Evolutionary conservation across 2,113 vertebrate species (phyloP).

Genomic region (Muscicapa adusta): DNA sequence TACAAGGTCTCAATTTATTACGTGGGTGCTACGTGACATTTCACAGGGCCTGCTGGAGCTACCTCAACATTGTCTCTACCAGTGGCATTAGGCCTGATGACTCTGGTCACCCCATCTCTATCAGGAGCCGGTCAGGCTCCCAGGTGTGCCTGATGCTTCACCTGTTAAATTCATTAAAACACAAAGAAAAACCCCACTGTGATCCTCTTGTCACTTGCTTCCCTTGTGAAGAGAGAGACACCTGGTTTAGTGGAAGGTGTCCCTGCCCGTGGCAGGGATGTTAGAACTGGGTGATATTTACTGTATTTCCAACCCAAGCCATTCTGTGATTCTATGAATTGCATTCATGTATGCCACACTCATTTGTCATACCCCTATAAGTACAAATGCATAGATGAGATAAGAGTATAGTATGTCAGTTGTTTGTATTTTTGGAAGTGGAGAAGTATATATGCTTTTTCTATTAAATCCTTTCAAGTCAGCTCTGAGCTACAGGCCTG

Average conservation of each 20-base stretch:
- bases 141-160: not conserved
- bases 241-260: not conserved
- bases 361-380: not conserved
- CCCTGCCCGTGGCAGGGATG: not conserved
- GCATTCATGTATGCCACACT: not conserved
- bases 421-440: not conserved
- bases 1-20: not conserved
- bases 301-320: not conserved
- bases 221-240: not conserved
- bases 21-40: fast-evolving
- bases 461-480: not conserved
- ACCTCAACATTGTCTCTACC: not conserved
- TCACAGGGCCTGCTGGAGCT: not conserved
- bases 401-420: not conserved
- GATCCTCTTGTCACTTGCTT: not conserved
- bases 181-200: not conserved
- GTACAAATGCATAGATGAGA: not conserved
- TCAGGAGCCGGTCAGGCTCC: not conserved
- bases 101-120: not conserved
- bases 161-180: not conserved
- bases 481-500: not conserved
- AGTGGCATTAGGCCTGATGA: not conserved
- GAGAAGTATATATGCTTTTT: fast-evolving
- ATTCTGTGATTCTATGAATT: not conserved
- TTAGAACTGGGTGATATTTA: not conserved